Evolutionary conservation across 2,888 invertebrate species (phyloP).

Genomic region (Eupsilia transversa): DNA sequence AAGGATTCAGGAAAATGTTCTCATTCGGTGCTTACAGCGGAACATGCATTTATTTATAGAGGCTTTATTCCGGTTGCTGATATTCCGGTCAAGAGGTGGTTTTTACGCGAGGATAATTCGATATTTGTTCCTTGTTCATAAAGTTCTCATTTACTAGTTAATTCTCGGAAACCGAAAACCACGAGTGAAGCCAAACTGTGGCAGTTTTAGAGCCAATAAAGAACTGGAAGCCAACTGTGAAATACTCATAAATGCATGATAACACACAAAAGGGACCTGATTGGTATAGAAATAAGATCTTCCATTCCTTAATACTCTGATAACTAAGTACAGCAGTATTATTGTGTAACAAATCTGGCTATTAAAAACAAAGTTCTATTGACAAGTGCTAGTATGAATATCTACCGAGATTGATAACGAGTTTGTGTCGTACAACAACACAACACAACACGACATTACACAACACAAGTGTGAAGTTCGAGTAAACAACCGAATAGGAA

Average conservation of each 20-base stretch:
- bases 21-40: conserved; percentile 49
- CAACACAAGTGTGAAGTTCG: conserved; percentile 1
- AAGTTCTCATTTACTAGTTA: neutral
- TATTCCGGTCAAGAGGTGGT: conserved; percentile 28
- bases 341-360: neutral
- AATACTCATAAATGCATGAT: neutral
- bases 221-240: neutral
- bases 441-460: neutral
- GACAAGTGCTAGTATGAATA: no score
- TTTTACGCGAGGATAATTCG: neutral
- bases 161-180: conserved; percentile 4
- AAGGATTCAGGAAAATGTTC: conserved; percentile 55
- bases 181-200: neutral
- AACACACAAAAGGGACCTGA: neutral
- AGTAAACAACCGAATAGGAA: conserved; percentile 20
- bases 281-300: neutral
- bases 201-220: neutral
- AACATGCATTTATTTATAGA: conserved; percentile 56
- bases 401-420: neutral
- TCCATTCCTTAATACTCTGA: neutral
- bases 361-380: neutral
- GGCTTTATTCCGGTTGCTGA: conserved; percentile 33
- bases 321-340: neutral
- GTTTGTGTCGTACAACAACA: neutral
- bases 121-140: conserved; percentile 5